Evolutionary conservation across 2,888 invertebrate species (phyloP).

Genomic region (Meiosimyza platycephala): DNA sequence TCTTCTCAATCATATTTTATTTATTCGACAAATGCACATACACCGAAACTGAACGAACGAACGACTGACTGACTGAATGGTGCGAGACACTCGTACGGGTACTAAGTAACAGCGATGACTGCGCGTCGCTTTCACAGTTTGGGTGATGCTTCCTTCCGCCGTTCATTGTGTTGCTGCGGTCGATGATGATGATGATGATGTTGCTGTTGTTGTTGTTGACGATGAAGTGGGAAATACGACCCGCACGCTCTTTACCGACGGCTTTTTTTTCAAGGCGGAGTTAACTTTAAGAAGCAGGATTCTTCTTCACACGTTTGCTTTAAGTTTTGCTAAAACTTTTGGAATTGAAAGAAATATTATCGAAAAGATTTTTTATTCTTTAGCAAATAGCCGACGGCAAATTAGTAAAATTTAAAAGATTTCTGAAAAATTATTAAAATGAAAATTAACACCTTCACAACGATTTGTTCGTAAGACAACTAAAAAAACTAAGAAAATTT

Average conservation of each 20-base stretch:
- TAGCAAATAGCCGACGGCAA: too few species aligned
- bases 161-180: constrained; percentile 16
- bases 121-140: constrained; percentile 13
- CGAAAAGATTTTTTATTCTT: too few species aligned
- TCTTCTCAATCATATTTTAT: constrained; percentile 42
- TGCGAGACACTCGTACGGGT: neutral
- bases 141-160: neutral
- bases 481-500: too few species aligned
- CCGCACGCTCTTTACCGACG: constrained; percentile 18
- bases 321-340: too few species aligned
- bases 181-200: constrained; percentile 6
- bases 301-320: too few species aligned
- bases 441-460: too few species aligned
- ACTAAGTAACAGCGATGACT: constrained; percentile 2
- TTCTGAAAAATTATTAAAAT: too few species aligned
- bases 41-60: neutral
- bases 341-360: too few species aligned
- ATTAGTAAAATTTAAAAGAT: too few species aligned
- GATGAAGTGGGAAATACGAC: constrained; percentile 5
- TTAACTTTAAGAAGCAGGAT: too few species aligned
- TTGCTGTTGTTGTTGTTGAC: constrained; percentile 13
- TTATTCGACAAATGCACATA: neutral
- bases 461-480: too few species aligned
- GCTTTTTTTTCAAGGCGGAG: constrained; percentile 2
- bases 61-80: neutral